Evolutionary conservation across 2,113 vertebrate species (phyloP).

Genomic region (Lasiurus cinereus): DNA sequence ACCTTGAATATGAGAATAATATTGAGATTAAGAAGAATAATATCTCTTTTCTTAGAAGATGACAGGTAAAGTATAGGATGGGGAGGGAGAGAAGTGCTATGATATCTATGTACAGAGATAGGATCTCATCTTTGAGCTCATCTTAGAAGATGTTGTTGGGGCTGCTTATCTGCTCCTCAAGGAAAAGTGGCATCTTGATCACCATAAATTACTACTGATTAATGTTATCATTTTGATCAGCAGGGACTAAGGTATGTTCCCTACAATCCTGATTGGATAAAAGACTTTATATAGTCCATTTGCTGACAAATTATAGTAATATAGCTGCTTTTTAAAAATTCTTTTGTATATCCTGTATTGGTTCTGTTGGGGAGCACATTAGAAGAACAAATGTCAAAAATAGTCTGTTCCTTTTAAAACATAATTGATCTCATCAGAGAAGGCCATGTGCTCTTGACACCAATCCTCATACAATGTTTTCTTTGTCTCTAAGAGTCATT

Average conservation of each 20-base stretch:
- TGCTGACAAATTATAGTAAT: conserved; percentile 55
- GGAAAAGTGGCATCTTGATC: neutral
- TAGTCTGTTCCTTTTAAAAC: conserved; percentile 66
- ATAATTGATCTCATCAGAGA: conserved; percentile 62
- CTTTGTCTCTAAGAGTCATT: conserved; percentile 42
- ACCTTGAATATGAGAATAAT: neutral
- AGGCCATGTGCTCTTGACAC: neutral
- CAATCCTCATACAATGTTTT: neutral
- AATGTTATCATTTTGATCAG: conserved; percentile 60
- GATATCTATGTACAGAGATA: neutral
- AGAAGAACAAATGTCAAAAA: conserved; percentile 50
- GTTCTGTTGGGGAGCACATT: conserved; percentile 39
- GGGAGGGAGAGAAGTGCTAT: neutral
- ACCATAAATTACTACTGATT: conserved; percentile 17
- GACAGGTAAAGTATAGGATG: neutral
- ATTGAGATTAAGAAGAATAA: neutral
- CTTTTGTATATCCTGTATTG: conserved; percentile 18
- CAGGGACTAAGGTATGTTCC: neutral
- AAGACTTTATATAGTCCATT: conserved; percentile 45
- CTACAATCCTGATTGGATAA: conserved; percentile 9
- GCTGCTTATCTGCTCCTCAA: neutral
- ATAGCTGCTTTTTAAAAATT: conserved; percentile 20
- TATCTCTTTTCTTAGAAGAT: neutral
- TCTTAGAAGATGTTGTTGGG: neutral
- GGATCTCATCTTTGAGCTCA: neutral